Evolutionary conservation across 2,888 invertebrate species (phyloP), one percentile per base, ranked within the genome.

Genomic region (Ormyrus thymus): DNA sequence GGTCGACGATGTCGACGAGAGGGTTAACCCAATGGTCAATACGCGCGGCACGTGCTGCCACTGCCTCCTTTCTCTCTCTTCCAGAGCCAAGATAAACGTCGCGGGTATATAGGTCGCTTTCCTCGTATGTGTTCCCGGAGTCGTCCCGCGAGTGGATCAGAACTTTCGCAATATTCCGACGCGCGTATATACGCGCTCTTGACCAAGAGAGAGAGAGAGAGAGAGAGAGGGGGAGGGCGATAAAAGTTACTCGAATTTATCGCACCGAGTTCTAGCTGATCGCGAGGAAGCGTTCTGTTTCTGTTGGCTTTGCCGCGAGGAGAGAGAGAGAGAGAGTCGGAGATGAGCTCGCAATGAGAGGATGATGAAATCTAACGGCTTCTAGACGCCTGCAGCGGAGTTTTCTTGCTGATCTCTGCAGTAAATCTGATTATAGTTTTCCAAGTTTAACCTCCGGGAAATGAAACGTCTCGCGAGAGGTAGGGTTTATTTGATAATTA

Each of bases 201-300:
- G 29, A 29, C 29, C 29, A 4, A 29, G 29, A 29, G 29, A 29
- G 29, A 29, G 29, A 29, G 29, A 29, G 29, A 29, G 29, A 29
- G 29, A 29, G 29, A 29, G 29, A 29, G 29, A 29, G 29, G 29
- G 4, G 29, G 29, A 29, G 61, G 58, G 45, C 84, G 85, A 86
- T 86, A 86, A 87, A 87, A 87, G 87, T 86, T 86, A 84, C 83
- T 83, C 83, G 83, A 87, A 86, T 87, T 87, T 86, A 87, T 86
- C 85, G 85, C 84, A 0, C 10, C 10, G 15, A 29, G 13, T 9
- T 29, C 29, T 29, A 29, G 4, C 29, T 29, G 29, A 29, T 29
- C 29, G 29, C 29, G 29, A 29, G 29, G 29, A 29, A 29, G 29
- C 29, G 29, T 29, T 29, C 29, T 29, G 29, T 29, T 4, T 29